Percentiles rank a stretch among this genome's conserved stretches.
phyloP scores from a whole-genome alignment of 2,888 invertebrate species.

The Lithophane socia region DNA sequence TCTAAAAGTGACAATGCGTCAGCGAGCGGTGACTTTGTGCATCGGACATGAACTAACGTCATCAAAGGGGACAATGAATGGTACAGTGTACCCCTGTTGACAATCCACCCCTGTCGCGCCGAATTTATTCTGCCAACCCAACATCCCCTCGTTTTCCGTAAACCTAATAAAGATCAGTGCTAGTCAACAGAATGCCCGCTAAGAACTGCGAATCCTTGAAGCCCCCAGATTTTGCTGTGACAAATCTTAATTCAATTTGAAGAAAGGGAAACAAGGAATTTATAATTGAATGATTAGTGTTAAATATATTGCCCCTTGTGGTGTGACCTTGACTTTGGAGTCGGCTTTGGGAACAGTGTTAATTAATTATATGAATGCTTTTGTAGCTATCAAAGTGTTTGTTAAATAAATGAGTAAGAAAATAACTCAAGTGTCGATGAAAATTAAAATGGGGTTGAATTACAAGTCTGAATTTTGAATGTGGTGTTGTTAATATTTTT shows the following conservation, averaged over 20 bases:
- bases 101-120: conserved; percentile 75
- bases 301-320: conserved; percentile 36
- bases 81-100: conserved; percentile 74
- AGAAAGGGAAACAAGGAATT: conserved; percentile 78
- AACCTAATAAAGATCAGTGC: conserved; percentile 85
- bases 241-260: conserved; percentile 84
- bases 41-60: conserved; percentile 81
- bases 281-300: conserved; percentile 62
- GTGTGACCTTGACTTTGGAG: conserved; percentile 45
- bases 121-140: conserved; percentile 79
- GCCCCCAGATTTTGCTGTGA: conserved; percentile 70
- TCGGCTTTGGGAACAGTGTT: neutral
- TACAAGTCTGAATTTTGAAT: neutral
- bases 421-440: neutral
- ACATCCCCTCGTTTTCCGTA: conserved; percentile 74
- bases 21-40: conserved; percentile 78
- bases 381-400: neutral
- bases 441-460: neutral
- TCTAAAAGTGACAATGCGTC: conserved; percentile 75
- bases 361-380: neutral
- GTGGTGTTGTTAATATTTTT: too few species aligned
- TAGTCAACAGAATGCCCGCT: conserved; percentile 75
- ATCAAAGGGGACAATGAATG: conserved; percentile 80
- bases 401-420: conserved; percentile 1
- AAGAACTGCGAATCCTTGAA: conserved; percentile 74